phyloP scores from a whole-genome alignment of 1,140 invertebrate species.

The Pteromalus puparum region DNA sequence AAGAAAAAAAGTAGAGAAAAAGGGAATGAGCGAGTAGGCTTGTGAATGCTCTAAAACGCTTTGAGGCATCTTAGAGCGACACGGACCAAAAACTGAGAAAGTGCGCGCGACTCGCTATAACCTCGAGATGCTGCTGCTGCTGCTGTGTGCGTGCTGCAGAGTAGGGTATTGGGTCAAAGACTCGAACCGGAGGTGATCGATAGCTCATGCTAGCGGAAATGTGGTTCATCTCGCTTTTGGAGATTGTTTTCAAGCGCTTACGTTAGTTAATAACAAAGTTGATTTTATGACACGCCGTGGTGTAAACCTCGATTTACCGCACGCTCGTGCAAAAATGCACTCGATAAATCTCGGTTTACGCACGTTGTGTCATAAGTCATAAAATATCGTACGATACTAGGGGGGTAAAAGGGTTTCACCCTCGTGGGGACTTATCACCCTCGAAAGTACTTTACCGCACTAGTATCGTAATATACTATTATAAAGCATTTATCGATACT shows the following conservation, averaged over 20 bases:
- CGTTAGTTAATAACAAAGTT: background rate
- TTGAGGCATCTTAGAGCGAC: conserved; percentile 7
- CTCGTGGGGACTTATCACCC: too few relatives aligned
- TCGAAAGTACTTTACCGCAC: too few relatives aligned
- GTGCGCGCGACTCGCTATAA: background rate
- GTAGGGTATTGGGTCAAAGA: background rate
- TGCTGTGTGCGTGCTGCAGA: background rate
- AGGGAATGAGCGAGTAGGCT: conserved; percentile 5
- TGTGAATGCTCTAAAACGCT: background rate
- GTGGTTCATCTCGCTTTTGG: background rate
- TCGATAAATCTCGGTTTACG: too few relatives aligned
- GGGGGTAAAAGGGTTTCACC: too few relatives aligned
- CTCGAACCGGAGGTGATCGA: background rate
- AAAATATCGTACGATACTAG: too few relatives aligned
- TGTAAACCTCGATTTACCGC: too few relatives aligned
- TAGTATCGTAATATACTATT: too few relatives aligned
- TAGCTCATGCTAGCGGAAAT: background rate
- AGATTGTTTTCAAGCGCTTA: background rate
- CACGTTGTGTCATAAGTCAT: too few relatives aligned
- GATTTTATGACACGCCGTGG: too few relatives aligned
- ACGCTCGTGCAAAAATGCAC: too few relatives aligned
- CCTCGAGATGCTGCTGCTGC: background rate
- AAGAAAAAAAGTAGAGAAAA: background rate
- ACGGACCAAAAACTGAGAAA: conserved; percentile 17
- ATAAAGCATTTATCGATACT: too few relatives aligned